Evolutionary conservation across 2,113 vertebrate species (phyloP), one percentile per base, ranked within the genome.

Genomic region (Campylomormyrus tamandua): DNA sequence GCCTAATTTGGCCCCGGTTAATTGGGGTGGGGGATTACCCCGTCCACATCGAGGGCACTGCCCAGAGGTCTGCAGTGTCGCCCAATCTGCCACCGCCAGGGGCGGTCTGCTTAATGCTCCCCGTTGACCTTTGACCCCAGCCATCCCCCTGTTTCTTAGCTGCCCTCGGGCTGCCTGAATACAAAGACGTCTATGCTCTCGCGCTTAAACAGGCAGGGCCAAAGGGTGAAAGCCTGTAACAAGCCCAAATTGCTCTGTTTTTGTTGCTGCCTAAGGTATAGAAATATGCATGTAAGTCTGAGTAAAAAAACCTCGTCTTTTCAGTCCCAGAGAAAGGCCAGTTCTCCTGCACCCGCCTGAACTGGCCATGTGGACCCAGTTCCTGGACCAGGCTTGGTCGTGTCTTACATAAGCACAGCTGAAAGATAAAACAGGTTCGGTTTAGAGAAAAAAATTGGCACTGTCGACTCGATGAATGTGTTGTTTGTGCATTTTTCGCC

Each of bases 101-200:
- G 87, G 85, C 85, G 5, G 85, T 56, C 85, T 48, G n/a, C 49
- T 66, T 88, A 88, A 88, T 88, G 87, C 39, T 39, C 31, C 56
- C 87, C 10, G 13, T 62, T 88, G 56, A 88, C 87, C 56, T 62
- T 66, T 88, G 87, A 88, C 56, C 87, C 31, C 49, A 39, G 35
- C 87, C 27, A 53, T n/a, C 49, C 87, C 62, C 53, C 87, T 88
- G 31, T 88, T n/a, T 46, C 87, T 88, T 19, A 62, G 53, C 87
- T 35, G 13, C 87, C 53, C 17, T 46, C 17, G 10, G 87, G 52
- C 87, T 52, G 53, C 87, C 87, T 66, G 35, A 80, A 88, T 17
- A 66, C 56, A 66, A 53, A 87, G 85, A 35, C 3, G 11, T 42
- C 35, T 66, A 24, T 50, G 21, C 42, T 31, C 87, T 56, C 53